Base-by-base conservation (phyloP, 2,113 vertebrate species). In the Grammomys surdaster region DNA sequence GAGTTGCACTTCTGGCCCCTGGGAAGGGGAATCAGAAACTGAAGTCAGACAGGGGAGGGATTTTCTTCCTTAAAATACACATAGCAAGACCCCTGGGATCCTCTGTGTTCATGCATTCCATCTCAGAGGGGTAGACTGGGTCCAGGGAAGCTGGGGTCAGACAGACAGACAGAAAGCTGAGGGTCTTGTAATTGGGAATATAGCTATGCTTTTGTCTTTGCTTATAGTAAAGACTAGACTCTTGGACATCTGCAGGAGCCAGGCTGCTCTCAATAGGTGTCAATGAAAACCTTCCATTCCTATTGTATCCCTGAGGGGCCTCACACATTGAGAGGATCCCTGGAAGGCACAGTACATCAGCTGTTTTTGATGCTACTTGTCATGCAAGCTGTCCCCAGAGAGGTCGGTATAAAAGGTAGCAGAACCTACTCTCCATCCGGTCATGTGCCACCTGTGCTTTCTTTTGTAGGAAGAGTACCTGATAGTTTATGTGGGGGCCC, bases 91-190 rank as follows among this genome's bases (percentile, higher is more conserved):
- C 0, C 0, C 65, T 24, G 22, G 1, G 43, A 22, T 60, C 70
- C 78, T n/a, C 28, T 69, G 58, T 58, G 28, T 33, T 16, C 54
- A 26, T 26, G 7, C 4, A 33, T 48, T 14, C 43, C 63, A 75
- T 17, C 51, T 46, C 22, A 46, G 33, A 43, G 51, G 9, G 70
- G 36, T 36, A 73, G 28, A 7, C 70, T 46, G 60, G 80, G 60
- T 5, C 48, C 33, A 5, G 48, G 43, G 54, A n/a, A n/a, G 20
- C 19, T 14, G 8, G 54, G 36, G 20, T 28, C 17, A 40, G 36
- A 20, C 3, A 28, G 20, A n/a, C 2, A 3, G 20, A n/a, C 2
- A 3, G 20, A 22, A 26, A 65, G 7, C 46, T 17, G 26, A 9
- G 43, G 43, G 14, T 31, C 70, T 43, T 4, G 19, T 6, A 36